A percentile compares a stretch with the other conserved stretches of the same genome.
Evolutionary conservation across 1,140 invertebrate species (phyloP).

Genomic region (Dufourea novaeangliae): DNA sequence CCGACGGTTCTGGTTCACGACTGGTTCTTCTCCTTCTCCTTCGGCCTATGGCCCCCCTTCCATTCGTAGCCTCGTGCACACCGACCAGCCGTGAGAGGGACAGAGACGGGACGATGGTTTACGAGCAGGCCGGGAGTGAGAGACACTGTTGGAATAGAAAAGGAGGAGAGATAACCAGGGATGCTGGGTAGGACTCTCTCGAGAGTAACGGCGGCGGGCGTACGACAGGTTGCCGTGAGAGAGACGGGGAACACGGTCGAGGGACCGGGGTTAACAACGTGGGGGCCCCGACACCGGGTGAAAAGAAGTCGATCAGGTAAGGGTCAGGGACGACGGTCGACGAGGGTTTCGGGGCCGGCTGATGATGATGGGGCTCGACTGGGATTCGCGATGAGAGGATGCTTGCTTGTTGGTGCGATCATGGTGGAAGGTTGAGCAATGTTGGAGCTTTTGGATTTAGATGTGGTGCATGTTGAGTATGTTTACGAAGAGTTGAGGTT

Average conservation of each 20-base stretch:
- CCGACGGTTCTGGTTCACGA: slow-evolving; percentile 69
- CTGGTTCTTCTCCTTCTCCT: slow-evolving; percentile 70
- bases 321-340: slow-evolving; percentile 59
- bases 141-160: slow-evolving; percentile 10
- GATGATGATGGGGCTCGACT: neutral
- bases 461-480: too few species aligned
- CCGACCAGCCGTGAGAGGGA: too few species aligned
- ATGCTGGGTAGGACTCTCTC: slow-evolving; percentile 55
- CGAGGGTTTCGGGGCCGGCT: slow-evolving; percentile 23
- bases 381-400: neutral
- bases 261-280: slow-evolving; percentile 20
- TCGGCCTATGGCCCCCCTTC: slow-evolving; percentile 66
- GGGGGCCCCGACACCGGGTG: slow-evolving; percentile 37
- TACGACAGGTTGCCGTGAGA: slow-evolving; percentile 50
- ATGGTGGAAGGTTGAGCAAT: too few species aligned
- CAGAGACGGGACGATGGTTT: slow-evolving; percentile 52
- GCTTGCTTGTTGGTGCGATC: neutral
- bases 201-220: neutral
- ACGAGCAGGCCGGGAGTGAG: neutral
- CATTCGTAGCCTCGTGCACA: slow-evolving; percentile 43
- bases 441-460: too few species aligned
- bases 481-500: too few species aligned
- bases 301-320: slow-evolving; percentile 56
- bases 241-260: too few species aligned
- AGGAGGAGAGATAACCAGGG: neutral